These are phyloP conservation scores for Melanotus villosus DNA, from an alignment of 2,888 invertebrate species.

Conservation along the genomic window DNA sequence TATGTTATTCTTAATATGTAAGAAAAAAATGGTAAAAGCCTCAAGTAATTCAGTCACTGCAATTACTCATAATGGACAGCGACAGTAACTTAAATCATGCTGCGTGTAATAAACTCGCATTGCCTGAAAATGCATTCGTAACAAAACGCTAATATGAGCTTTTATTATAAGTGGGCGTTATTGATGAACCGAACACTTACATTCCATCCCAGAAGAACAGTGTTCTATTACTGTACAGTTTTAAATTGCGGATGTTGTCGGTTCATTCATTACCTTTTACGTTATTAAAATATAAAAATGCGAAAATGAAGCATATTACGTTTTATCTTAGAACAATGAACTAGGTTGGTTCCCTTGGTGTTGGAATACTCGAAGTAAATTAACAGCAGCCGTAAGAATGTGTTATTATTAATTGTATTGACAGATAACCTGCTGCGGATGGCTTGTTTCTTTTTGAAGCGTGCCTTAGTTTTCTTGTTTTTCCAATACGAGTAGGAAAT, in stretches of 20 bases:
- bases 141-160: constrained; percentile 3
- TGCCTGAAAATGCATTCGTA: constrained; percentile 7
- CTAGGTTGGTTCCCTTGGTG: not conserved
- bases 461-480: not conserved
- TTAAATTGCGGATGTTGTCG: not conserved
- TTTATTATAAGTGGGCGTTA: constrained; percentile 1
- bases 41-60: not conserved
- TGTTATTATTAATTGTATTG: constrained; percentile 7
- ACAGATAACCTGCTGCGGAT: constrained; percentile 8
- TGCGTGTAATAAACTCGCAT: not conserved
- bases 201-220: not conserved
- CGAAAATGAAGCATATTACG: not conserved
- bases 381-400: not conserved
- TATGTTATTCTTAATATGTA: not conserved
- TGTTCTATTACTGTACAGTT: not conserved
- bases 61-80: not conserved
- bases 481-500: too few species aligned
- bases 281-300: not conserved
- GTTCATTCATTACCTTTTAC: not conserved
- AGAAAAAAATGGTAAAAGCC: not conserved
- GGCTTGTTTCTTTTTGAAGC: not conserved
- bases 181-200: not conserved
- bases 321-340: constrained; percentile 5
- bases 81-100: not conserved
- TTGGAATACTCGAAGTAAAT: not conserved